Evolutionary conservation across 2,888 invertebrate genomes (phyloP), one percentile per base, ranked within the genome.

Genomic region (Julus scanicus): DNA sequence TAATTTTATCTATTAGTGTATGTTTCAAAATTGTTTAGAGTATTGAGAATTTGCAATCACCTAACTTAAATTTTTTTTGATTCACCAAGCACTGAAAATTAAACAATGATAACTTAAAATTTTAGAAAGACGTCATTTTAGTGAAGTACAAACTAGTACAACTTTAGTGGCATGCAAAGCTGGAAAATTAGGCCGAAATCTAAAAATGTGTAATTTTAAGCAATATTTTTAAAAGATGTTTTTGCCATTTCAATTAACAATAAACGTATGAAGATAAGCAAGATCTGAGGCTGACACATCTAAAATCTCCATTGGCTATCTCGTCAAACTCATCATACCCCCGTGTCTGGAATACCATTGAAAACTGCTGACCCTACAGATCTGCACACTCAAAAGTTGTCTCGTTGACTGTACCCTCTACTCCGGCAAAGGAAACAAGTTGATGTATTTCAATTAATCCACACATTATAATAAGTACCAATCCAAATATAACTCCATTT

Each of bases 391-490:
- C 37, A 6, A 44, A 44, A 20, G 63, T 29, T 71, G 63, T 71
- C 11, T 71, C 37, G 80, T 29, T 80, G 29, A 37, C 80, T 13
- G 37, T 13, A 37, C 37, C 29, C n/a, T 8, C 71, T 29, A 80
- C 29, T 37, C 9, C 37, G 37, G 80, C 13, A 80, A 80, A 80
- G 37, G 37, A 80, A 80, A 37, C 20, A 20, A 71, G 17, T 29
- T 80, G 80, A 80, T 37, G 80, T 80, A 80, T 37, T 80, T 80
- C 80, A 80, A 80, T 80, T 80, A 80, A 80, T 37, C 80, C 80
- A 80, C 37, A 80, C 80, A 80, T 20, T 63, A 20, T 71, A 71
- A 71, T 80, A 80, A 80, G 37, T 80, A 80, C 29, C 80, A 11
- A 37, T 80, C 13, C 80, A 80, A 80, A 29, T 80, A 80, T 80